Percentiles rank a stretch among this genome's conserved stretches.
These are phyloP conservation scores for Argentina silus DNA, from an alignment of 2,797 vertebrate species.

Conservation along the genomic window DNA sequence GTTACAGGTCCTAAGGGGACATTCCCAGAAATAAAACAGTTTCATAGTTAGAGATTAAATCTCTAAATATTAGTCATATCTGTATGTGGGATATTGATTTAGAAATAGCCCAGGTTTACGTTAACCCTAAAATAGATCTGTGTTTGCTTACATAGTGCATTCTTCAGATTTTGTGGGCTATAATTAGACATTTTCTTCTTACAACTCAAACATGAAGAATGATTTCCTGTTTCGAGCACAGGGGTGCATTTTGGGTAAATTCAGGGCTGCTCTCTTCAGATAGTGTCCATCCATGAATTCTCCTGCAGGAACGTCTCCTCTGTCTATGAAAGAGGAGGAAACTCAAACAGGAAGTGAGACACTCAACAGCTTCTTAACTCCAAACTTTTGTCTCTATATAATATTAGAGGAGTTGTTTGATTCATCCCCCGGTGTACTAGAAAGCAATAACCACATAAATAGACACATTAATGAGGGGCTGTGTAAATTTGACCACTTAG, in stretches of 20 bases:
- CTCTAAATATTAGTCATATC: constrained; percentile 55
- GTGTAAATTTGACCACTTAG: background rate
- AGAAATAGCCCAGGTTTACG: constrained; percentile 57
- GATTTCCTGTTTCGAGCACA: constrained; percentile 66
- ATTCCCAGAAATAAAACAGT: constrained; percentile 56
- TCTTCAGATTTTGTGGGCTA: constrained; percentile 59
- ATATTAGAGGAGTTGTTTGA: constrained; percentile 19
- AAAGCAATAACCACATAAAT: background rate
- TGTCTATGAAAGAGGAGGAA: constrained; percentile 53
- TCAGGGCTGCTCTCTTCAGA: constrained; percentile 57
- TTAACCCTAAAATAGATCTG: constrained; percentile 56
- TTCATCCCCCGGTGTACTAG: constrained; percentile 10
- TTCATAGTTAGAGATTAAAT: constrained; percentile 55
- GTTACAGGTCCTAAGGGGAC: constrained; percentile 41
- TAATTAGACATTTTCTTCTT: constrained; percentile 58
- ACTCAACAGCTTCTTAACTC: constrained; percentile 43
- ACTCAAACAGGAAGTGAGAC: constrained; percentile 64
- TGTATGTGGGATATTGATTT: constrained; percentile 57
- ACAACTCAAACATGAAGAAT: constrained; percentile 55
- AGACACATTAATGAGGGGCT: background rate
- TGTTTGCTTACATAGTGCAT: constrained; percentile 36
- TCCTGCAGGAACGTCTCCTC: constrained; percentile 58
- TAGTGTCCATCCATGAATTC: constrained; percentile 68
- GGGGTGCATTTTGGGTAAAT: constrained; percentile 54
- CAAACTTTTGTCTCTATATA: constrained; percentile 28